Evolutionary conservation across 2,113 vertebrate species (phyloP), one percentile per base, ranked within the genome.

Genomic region (Crypturellus undulatus): DNA sequence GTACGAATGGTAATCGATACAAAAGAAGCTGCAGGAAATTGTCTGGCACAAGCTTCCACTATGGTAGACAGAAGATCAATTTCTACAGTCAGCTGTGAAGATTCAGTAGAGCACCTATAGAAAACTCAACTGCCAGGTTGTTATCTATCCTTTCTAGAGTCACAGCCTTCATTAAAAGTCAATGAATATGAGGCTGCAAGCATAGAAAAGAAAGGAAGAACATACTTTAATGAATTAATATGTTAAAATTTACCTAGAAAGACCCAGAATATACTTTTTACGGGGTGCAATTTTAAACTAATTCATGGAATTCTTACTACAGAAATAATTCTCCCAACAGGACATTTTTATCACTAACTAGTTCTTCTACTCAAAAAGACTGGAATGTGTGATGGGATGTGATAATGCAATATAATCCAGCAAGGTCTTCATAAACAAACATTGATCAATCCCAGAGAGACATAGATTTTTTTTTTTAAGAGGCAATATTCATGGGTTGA

Each of bases 1-100:
- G 85, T 75, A 93, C 92, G 97, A 95, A 94, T 87, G 95, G 93
- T 96, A 97, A 97, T 97, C 96, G 97, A 94, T 97, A 97, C 96
- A 95, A 92, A 97, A 86, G 62, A 94, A 94, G 63, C 87, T 90
- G 91, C 65, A 96, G 84, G 94, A 97, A 97, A 97, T 97, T 91
- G 95, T 96, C 90, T 97, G 87, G 90, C 70, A 89, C 54, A 91
- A 94, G 89, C 88, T 90, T 94, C 77, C 42, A 6, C 94, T 89
- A 95, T 89, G 73, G 88, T 95, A 95, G 96, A 94, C 95, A 94
- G 85, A 91, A 96, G 97, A 96, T 97, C 94, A 97, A 96, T 97
- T 97, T 96, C 94, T 94, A 47, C 71, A 84, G 96, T 97, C 94
- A 79, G 82, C 97, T 96, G 94, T 97, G 95, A 97, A 94, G 69